Evolutionary conservation across 35 echinoderm and acorn worm species (phyloP).

Genomic region (Heliocidaris tuberculata): DNA sequence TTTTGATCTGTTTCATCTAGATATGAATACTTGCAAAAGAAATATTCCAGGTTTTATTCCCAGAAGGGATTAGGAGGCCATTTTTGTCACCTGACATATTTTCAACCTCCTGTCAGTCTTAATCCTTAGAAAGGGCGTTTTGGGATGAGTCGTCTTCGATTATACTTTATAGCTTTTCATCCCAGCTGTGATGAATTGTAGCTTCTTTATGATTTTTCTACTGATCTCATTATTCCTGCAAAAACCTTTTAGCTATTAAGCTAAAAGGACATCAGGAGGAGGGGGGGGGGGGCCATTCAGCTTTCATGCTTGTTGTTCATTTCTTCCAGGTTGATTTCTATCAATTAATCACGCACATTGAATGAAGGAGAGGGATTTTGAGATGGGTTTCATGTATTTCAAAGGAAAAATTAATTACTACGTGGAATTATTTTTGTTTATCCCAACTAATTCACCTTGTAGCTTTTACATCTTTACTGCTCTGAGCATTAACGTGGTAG

Average conservation of each 20-base stretch:
- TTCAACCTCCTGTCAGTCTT: neutral
- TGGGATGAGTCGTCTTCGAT: neutral
- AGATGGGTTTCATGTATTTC: neutral
- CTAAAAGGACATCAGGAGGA: neutral
- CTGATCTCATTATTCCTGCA: neutral
- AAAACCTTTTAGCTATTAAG: neutral
- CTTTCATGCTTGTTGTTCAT: neutral
- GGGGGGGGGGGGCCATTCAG: no score
- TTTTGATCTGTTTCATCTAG: neutral
- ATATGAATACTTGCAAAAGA: neutral
- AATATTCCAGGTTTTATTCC: neutral
- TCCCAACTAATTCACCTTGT: neutral
- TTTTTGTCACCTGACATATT: neutral
- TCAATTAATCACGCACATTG: neutral
- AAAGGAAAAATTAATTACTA: neutral
- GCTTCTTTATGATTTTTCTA: neutral
- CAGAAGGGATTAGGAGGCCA: neutral
- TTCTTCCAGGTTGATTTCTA: neutral
- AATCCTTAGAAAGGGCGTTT: neutral
- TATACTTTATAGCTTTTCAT: neutral
- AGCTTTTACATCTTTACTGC: neutral
- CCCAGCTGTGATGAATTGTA: neutral
- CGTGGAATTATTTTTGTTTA: neutral
- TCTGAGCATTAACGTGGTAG: neutral
- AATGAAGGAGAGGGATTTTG: neutral